A percentile compares a stretch with the other conserved stretches of the same genome.
phyloP scores from a whole-genome alignment of 2,113 vertebrate species.

The Hypocryptadius cinnamomeus region DNA sequence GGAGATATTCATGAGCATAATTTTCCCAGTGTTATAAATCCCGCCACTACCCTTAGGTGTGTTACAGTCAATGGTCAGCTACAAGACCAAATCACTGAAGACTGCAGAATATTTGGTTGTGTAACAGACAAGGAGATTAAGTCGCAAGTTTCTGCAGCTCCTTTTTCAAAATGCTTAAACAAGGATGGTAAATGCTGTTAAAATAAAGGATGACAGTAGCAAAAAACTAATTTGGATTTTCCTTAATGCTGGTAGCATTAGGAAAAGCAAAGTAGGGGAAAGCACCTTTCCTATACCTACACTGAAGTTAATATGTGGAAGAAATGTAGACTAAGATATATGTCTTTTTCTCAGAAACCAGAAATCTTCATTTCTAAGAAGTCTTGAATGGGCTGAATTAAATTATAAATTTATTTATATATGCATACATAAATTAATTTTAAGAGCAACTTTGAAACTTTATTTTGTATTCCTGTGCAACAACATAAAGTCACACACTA shows the following conservation, averaged over 20 bases:
- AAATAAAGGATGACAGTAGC: background rate
- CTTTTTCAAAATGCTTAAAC: background rate
- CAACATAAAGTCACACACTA: background rate
- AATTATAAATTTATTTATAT: background rate
- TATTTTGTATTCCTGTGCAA: background rate
- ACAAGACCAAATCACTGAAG: background rate
- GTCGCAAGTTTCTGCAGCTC: background rate
- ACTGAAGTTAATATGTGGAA: background rate
- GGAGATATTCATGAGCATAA: background rate
- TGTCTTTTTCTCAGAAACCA: background rate
- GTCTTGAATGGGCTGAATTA: background rate
- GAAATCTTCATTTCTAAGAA: background rate
- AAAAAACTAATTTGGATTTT: background rate
- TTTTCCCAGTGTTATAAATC: background rate
- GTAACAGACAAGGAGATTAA: background rate
- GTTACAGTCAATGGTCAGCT: background rate
- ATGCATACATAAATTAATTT: background rate
- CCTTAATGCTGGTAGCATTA: background rate
- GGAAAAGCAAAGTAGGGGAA: background rate
- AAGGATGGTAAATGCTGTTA: background rate
- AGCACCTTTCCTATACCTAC: background rate
- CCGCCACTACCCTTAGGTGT: background rate
- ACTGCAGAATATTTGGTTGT: background rate
- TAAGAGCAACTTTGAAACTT: background rate
- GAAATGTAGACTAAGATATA: background rate